Conservation (phyloP, 2,888 invertebrate species). For the Philereme transversata region DNA sequence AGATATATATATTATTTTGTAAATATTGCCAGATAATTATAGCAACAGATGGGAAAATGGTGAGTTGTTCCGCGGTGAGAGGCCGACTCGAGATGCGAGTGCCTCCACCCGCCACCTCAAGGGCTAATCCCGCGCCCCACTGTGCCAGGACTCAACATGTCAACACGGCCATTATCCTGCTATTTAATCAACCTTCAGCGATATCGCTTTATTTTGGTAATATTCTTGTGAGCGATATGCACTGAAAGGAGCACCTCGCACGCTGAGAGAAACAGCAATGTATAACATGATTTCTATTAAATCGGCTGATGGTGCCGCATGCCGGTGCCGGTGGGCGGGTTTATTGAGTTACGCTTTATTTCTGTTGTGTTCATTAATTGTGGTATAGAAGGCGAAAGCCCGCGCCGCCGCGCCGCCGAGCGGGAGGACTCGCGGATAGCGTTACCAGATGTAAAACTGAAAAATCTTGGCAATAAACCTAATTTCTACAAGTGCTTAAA, state of each 20-base stretch:
- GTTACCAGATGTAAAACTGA: too few relatives aligned
- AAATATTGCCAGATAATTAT: too few relatives aligned
- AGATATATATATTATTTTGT: too few relatives aligned
- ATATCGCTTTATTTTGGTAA: constrained; percentile 10
- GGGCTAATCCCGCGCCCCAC: background rate
- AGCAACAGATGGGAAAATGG: too few relatives aligned
- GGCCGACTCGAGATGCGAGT: constrained; percentile 1
- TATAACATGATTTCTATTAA: constrained; percentile 3
- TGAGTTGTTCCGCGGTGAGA: too few relatives aligned
- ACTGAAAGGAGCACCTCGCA: background rate
- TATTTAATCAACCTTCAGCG: background rate
- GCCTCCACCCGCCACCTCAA: background rate
- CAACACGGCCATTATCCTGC: background rate
- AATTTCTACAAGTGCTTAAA: too few relatives aligned
- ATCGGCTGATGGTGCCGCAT: constrained; percentile 7
- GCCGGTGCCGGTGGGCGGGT: constrained; percentile 7
- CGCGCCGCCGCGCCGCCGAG: background rate
- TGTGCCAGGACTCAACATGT: background rate
- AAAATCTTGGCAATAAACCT: too few relatives aligned
- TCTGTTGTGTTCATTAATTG: constrained; percentile 26
- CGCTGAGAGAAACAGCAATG: background rate
- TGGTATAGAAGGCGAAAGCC: constrained; percentile 4
- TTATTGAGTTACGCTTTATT: constrained; percentile 26
- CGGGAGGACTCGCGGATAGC: too few relatives aligned
- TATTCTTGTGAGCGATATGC: constrained; percentile 2